phyloP scores from a whole-genome alignment of 2,888 invertebrate genomes.

The Patella pellucida region DNA sequence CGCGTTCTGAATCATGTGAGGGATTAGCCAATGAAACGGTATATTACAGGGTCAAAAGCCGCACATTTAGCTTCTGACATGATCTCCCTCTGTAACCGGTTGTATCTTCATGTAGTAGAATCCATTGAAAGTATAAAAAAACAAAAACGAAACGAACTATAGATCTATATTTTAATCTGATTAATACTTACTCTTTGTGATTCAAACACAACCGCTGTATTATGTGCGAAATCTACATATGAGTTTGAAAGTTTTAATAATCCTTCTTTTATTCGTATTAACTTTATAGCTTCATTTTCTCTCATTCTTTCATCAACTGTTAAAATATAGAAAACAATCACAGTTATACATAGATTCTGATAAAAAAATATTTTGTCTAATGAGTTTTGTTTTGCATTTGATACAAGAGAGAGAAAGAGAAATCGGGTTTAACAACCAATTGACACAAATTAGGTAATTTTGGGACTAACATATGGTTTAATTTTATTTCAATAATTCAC shows the following conservation, averaged over 20 bases:
- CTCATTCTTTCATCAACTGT: conserved; percentile 72
- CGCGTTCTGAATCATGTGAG: no score
- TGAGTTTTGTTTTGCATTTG: background rate
- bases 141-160: no score
- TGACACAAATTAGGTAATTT: no score
- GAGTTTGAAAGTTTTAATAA: conserved; percentile 72
- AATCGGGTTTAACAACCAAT: no score
- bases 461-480: no score
- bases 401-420: background rate
- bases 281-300: conserved; percentile 74
- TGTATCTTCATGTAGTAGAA: no score
- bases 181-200: conserved; percentile 69
- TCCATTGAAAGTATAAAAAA: no score
- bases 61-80: no score
- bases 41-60: no score
- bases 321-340: conserved; percentile 15
- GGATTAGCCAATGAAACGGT: no score
- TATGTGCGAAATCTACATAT: conserved; percentile 73
- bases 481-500: no score
- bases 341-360: background rate
- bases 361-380: background rate
- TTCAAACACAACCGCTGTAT: conserved; percentile 73
- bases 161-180: background rate
- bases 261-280: conserved; percentile 73
- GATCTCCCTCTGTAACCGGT: no score